Conservation (phyloP, 2,888 invertebrate genomes). For the Lepeophtheirus nordmannii region DNA sequence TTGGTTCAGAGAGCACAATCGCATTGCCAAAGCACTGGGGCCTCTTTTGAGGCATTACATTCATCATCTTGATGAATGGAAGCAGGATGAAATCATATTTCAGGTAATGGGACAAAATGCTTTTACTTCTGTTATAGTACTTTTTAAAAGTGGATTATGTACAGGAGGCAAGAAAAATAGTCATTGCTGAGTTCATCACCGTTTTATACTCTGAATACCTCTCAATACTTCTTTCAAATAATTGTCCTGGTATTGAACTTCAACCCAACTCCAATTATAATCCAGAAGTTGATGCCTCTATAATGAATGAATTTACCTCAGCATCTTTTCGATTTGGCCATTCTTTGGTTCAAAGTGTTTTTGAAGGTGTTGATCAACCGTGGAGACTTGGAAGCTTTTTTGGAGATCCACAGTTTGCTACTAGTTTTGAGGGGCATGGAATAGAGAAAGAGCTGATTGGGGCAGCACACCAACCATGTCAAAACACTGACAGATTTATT, state of each 20-base stretch:
- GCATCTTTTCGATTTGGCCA: conserved; percentile 26
- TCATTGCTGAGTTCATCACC: conserved; percentile 24
- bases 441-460: conserved; percentile 15
- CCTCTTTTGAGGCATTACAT: conserved; percentile 2
- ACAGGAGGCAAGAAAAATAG: conserved; percentile 25
- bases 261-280: conserved; percentile 17
- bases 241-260: conserved; percentile 16
- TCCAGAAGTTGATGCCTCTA: conserved; percentile 14
- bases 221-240: conserved; percentile 20
- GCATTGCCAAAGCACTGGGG: conserved; percentile 20
- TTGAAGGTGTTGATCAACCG: conserved; percentile 13
- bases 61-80: conserved; percentile 7
- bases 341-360: conserved; percentile 22
- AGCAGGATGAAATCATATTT: conserved; percentile 24
- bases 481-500: conserved; percentile 9
- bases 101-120: neutral
- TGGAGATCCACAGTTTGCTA: conserved; percentile 13
- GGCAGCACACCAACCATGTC: neutral
- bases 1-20: conserved; percentile 26
- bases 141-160: no score
- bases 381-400: conserved; percentile 18
- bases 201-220: conserved; percentile 25
- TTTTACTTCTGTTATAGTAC: neutral
- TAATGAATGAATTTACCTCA: conserved; percentile 21
- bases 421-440: neutral